phyloP scores from a whole-genome alignment of 2,888 invertebrate genomes.

The Anoplius nigerrimus region DNA sequence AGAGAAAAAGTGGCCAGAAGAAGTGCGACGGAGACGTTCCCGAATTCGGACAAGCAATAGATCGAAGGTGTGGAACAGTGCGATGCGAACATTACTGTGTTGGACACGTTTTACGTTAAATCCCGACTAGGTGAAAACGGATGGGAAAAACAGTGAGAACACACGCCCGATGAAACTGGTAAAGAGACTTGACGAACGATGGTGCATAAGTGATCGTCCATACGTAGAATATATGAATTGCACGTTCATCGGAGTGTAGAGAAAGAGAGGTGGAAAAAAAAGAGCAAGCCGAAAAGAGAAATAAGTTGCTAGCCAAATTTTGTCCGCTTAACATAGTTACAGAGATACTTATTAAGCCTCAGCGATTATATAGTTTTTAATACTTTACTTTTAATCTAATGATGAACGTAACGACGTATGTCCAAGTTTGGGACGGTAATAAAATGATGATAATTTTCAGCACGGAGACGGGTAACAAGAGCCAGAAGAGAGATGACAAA shows the following conservation, averaged over 20 bases:
- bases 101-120: slow-evolving; percentile 41
- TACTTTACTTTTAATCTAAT: slow-evolving; percentile 39
- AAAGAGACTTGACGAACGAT: slow-evolving; percentile 24
- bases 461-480: slow-evolving; percentile 66
- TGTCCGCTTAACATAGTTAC: slow-evolving; percentile 72
- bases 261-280: too few relatives aligned
- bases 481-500: slow-evolving; percentile 72
- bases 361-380: slow-evolving; percentile 45
- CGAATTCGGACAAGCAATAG: slow-evolving; percentile 35
- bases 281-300: slow-evolving; percentile 26
- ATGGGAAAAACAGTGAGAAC: slow-evolving; percentile 45
- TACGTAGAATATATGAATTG: slow-evolving; percentile 7
- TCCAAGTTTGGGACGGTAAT: slow-evolving; percentile 34
- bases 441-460: slow-evolving; percentile 58
- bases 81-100: slow-evolving; percentile 30
- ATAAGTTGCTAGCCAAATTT: slow-evolving; percentile 74
- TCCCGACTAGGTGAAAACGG: slow-evolving; percentile 39
- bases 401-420: slow-evolving; percentile 2
- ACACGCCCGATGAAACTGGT: slow-evolving; percentile 31
- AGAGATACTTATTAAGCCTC: slow-evolving; percentile 71
- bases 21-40: slow-evolving; percentile 43
- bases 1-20: slow-evolving; percentile 46
- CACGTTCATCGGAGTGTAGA: slow-evolving; percentile 1
- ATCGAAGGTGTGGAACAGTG: slow-evolving; percentile 28
- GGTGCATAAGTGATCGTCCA: slow-evolving; percentile 35